phyloP scores from a whole-genome alignment of 2,888 invertebrate species.

The Phyto melanocephala region DNA sequence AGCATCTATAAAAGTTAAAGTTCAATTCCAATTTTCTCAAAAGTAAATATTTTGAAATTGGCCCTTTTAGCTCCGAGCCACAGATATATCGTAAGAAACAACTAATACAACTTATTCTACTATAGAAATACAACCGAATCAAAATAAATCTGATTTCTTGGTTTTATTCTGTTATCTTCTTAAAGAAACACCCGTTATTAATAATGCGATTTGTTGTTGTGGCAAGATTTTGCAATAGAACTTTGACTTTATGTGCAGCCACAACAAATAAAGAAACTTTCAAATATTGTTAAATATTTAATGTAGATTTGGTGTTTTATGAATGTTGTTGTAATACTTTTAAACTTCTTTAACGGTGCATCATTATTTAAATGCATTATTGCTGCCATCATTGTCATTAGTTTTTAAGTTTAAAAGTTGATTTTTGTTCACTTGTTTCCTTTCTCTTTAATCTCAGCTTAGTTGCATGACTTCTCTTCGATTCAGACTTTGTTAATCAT shows the following conservation, averaged over 20 bases:
- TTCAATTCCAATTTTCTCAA: no score
- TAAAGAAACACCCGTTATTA: no score
- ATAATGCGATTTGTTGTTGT: neutral
- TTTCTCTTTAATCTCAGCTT: conserved; percentile 39
- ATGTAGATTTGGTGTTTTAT: neutral
- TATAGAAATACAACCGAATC: no score
- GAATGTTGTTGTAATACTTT: neutral
- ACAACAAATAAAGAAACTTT: conserved; percentile 7
- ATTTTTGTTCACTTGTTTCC: conserved; percentile 14
- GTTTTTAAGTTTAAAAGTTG: neutral
- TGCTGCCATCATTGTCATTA: conserved; percentile 11
- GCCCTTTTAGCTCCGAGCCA: no score
- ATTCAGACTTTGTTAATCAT: neutral
- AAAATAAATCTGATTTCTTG: no score
- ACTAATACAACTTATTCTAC: no score
- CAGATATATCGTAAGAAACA: no score
- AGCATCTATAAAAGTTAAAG: no score
- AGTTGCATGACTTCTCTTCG: conserved; percentile 27
- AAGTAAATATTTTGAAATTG: no score
- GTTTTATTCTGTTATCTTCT: no score
- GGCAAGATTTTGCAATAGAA: conserved; percentile 33
- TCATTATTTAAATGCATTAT: neutral
- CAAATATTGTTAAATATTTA: conserved; percentile 3
- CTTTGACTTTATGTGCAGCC: conserved; percentile 9
- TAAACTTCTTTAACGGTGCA: conserved; percentile 7